Evolutionary conservation across 2,888 invertebrate species (phyloP), one percentile per base, ranked within the genome.

Genomic region (Chymomyza fuscimana): DNA sequence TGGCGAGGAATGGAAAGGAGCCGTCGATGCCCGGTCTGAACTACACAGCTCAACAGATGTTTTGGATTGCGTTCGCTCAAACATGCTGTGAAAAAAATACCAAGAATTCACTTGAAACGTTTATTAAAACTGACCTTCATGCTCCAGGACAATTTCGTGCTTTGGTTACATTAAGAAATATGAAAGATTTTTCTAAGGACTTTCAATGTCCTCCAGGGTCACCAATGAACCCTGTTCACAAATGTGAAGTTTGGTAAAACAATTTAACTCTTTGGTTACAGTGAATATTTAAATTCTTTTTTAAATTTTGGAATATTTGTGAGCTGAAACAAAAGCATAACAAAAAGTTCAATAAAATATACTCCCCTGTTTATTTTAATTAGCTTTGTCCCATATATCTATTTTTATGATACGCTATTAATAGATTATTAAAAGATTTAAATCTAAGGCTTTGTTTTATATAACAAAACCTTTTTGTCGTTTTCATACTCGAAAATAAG

Each of bases 121-220:
- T 96, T 78, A 96, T 97, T 88, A 94, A 96, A 40, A 97, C 96
- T 0, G 97, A 96, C 16, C 94, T 93, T 80, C 96, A 96, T 89
- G 95, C 96, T 51, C 95, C 96, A 0, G 94, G 94, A 29, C 95
- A 96, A 54, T 95, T 97, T 90, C 93, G 98, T 75, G 98, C 99
- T 32, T 92, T 97, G 75, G 99, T 99, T 0, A 97, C 99, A 0
- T 92, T 99, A 65, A 96, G 97, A 71, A 99, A 99, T 92, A 98
- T 97, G 90, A 93, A 94, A 88, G 98, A 99, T 90, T 98, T 97
- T 92, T 94, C 98, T 12, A 93, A 93, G 72, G 98, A 98, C 86
- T 99, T 95, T 93, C 93, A 95, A 74, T 99, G 99, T 92, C 96
- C 96, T 0, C 91, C 93, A 16, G 97, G 96, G 29, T 95, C 97